Base-by-base conservation (phyloP, 2,797 vertebrate species). In the Atherinosoma microstoma region DNA sequence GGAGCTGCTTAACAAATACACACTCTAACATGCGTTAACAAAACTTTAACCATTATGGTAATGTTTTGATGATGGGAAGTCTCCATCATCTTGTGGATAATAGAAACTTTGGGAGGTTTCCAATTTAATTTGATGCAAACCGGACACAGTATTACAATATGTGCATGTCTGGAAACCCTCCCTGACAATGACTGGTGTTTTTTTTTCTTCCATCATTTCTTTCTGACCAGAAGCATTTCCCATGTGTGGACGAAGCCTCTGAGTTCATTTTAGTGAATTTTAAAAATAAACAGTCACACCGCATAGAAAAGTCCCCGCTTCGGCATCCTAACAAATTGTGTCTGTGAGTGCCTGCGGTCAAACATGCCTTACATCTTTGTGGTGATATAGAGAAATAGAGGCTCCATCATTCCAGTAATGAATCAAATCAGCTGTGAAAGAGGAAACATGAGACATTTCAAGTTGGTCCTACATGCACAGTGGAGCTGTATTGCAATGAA, bases 11-110 rank as follows among this genome's bases (percentile, higher is more conserved):
- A 72, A 63, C 58, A 49, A 32, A 1, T 38, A 54, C 72, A 59
- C 34, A 62, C 62, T 66, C 53, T 53, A 67, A 34, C 62, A 36
- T 20, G 30, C 6, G 30, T n/a, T n/a, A n/a, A n/a, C n/a, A n/a
- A n/a, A 32, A 59, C 45, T 65, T 64, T 79, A 79, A 67, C 58
- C 20, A 34, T 71, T 59, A 61, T 67, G 74, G 64, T 85, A 67
- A 80, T 75, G 29, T 38, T 71, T 70, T 75, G 59, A 73, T 73
- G 76, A 89, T 90, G 87, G 88, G 87, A 91, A 89, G 66, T 83
- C 83, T 74, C 69, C 76, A 73, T 86, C 84, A 60, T 80, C 61
- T 60, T 68, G 76, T 79, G 86, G 88, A 90, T 91, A 89, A 87
- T 84, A 71, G 85, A 75, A 89, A 80, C 53, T 82, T 76, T 38